Conservation (phyloP, 2,797 vertebrate genomes). For the Microhierax caerulescens region DNA sequence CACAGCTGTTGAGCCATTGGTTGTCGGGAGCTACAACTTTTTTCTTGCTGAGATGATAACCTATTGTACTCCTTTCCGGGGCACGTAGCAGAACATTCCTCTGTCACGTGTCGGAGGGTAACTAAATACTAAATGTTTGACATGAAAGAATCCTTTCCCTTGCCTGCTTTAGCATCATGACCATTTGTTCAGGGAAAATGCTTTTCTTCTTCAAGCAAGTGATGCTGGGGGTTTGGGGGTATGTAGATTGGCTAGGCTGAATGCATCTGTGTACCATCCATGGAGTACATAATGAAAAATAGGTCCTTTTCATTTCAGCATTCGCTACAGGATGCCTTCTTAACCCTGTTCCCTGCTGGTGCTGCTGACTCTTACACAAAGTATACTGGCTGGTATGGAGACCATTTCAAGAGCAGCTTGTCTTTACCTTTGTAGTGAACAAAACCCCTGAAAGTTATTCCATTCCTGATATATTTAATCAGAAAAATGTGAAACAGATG, state of each 20-base stretch:
- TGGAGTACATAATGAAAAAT: not conserved
- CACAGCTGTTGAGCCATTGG: not conserved
- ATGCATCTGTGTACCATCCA: not conserved
- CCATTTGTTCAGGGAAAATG: not conserved
- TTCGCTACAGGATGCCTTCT: not conserved
- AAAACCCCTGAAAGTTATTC: not conserved
- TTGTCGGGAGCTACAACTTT: not conserved
- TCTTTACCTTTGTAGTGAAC: not conserved
- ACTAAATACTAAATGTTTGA: not conserved
- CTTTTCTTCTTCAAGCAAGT: not conserved
- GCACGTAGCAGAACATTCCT: not conserved
- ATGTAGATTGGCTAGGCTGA: not conserved
- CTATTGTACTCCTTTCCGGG: not conserved
- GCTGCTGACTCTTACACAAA: not conserved
- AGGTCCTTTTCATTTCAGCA: not conserved
- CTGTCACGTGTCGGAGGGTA: not conserved
- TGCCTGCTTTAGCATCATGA: not conserved
- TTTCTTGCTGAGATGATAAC: not conserved
- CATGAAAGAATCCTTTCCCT: not conserved
- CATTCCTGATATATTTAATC: not conserved
- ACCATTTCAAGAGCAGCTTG: not conserved
- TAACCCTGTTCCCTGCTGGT: not conserved
- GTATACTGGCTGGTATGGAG: not conserved
- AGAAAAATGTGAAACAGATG: not conserved
- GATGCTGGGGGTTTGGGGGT: not conserved